Evolutionary conservation across 1,140 invertebrate species (phyloP).

Genomic region (Cyclargus thomasi): DNA sequence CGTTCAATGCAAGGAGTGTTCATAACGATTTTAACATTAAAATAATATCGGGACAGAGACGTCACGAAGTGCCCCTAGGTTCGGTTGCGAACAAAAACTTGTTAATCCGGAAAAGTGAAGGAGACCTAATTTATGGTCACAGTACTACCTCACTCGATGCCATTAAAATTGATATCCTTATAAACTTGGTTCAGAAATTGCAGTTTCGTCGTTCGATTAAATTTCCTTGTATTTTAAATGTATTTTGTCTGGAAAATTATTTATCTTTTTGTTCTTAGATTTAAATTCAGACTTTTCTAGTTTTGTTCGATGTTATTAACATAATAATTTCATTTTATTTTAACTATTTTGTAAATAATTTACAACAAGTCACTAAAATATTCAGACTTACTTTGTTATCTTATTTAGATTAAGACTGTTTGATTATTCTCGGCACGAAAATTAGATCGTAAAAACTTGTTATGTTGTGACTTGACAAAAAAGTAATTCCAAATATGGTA

Average conservation of each 20-base stretch:
- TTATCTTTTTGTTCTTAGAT: too few species aligned
- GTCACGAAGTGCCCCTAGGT: slow-evolving; percentile 35
- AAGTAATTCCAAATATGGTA: not conserved
- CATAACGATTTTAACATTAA: slow-evolving; percentile 42
- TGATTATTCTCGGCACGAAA: not conserved
- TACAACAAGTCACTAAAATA: too few species aligned
- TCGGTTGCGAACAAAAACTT: slow-evolving; percentile 22
- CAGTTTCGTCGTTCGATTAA: not conserved
- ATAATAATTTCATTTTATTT: too few species aligned
- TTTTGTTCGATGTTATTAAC: too few species aligned
- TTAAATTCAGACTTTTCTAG: too few species aligned
- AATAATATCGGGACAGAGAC: slow-evolving; percentile 44
- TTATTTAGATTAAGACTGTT: not conserved
- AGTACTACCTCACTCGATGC: slow-evolving; percentile 2
- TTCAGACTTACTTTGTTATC: too few species aligned
- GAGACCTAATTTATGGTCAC: slow-evolving; percentile 11
- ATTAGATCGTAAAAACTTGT: not conserved
- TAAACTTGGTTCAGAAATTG: not conserved
- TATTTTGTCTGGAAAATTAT: too few species aligned
- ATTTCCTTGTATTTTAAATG: not conserved
- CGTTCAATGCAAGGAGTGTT: too few species aligned
- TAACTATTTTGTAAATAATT: not conserved
- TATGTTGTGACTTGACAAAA: not conserved
- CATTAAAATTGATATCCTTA: slow-evolving; percentile 6
- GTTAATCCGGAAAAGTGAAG: slow-evolving; percentile 20